Conservation (phyloP, 2,797 vertebrate genomes). For the Podarcis lilfordi region DNA sequence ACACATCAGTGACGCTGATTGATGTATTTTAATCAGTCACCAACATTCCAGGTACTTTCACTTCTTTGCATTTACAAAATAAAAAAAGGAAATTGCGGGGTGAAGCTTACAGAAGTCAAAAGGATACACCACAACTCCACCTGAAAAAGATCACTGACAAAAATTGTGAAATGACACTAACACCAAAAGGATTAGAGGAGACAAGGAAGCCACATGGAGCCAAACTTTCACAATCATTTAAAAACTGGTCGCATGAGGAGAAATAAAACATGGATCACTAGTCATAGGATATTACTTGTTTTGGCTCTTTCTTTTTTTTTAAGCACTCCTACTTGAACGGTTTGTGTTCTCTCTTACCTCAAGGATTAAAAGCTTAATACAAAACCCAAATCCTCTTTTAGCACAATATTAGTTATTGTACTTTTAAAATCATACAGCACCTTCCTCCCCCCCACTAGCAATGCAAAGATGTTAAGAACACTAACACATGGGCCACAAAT, state of each 20-base stretch:
- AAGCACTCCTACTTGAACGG: not conserved
- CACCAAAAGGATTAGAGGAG: not conserved
- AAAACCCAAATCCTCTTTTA: not conserved
- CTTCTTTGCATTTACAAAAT: not conserved
- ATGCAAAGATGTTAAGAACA: not conserved
- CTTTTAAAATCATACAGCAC: not conserved
- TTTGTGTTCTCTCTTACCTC: not conserved
- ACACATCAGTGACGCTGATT: not conserved
- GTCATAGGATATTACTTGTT: not conserved
- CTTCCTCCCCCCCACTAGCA: not conserved
- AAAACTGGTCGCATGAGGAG: not conserved
- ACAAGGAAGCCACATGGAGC: not conserved
- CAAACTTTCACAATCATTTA: not conserved
- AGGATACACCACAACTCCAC: not conserved
- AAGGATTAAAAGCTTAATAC: constrained; percentile 1
- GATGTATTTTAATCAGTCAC: not conserved
- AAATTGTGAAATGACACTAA: not conserved
- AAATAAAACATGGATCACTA: not conserved
- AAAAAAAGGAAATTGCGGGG: not conserved
- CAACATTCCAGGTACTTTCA: not conserved
- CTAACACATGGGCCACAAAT: not conserved
- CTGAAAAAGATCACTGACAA: not conserved
- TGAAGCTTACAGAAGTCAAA: not conserved
- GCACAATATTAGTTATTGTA: not conserved
- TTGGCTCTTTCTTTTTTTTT: not conserved